A percentile compares a stretch with the other conserved stretches of the same genome.
Conservation (phyloP, 2,888 invertebrate species). For the Catocala nupta region DNA sequence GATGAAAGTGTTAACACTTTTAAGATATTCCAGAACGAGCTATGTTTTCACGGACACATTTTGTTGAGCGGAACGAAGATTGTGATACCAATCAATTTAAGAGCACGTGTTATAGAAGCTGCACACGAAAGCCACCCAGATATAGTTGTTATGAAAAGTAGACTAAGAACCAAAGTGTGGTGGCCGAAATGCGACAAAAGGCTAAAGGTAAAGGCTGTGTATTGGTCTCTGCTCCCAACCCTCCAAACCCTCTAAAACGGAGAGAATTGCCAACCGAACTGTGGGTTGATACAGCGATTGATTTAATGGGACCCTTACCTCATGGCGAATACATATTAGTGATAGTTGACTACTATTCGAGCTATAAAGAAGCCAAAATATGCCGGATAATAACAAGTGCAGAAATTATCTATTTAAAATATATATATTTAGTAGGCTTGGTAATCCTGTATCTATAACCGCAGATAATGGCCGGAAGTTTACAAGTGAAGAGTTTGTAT, state of each 20-base stretch:
- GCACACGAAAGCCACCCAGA: conserved; percentile 24
- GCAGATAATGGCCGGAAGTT: conserved; percentile 50
- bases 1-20: conserved; percentile 1
- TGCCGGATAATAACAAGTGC: conserved; percentile 23
- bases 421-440: conserved; percentile 48
- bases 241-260: conserved; percentile 31
- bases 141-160: conserved; percentile 16
- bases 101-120: conserved; percentile 7
- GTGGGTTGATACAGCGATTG: conserved; percentile 43
- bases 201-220: conserved; percentile 42
- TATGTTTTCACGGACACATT: conserved; percentile 10
- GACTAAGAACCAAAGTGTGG: conserved; percentile 33
- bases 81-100: conserved; percentile 2
- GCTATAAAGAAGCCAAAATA: conserved; percentile 46
- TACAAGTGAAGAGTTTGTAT: conserved; percentile 40
- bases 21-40: conserved; percentile 13
- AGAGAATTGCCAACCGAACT: conserved; percentile 27
- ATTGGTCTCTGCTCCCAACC: conserved; percentile 25
- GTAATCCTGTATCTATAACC: conserved; percentile 40
- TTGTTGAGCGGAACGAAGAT: conserved; percentile 10
- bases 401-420: conserved; percentile 38
- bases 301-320: conserved; percentile 45
- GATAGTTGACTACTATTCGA: conserved; percentile 43
- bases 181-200: conserved; percentile 42
- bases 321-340: conserved; percentile 46